Base-by-base conservation (phyloP, 2,113 vertebrate species). In the Pomatostomus ruficeps region DNA sequence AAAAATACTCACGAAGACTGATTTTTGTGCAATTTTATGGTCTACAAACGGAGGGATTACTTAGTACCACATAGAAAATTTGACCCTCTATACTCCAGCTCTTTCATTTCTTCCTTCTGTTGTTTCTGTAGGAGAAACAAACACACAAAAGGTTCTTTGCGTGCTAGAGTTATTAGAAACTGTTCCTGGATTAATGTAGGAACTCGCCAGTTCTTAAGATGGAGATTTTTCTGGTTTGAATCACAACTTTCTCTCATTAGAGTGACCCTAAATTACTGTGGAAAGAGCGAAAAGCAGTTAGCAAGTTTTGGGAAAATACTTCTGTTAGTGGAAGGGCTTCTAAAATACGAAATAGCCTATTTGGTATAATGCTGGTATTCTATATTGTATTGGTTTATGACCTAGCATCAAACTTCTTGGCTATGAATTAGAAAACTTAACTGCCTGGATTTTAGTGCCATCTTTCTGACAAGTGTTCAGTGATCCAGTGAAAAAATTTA, bases 401-500 rank as follows among this genome's bases (percentile, higher is more conserved):
- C 45, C 31, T 63, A 59, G 48, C 48, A 68, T 94, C 82, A 88
- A 65, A 74, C 35, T 67, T 81, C 13, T 6, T 59, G 61, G 35
- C 67, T 74, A 48, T 96, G 85, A 85, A 93, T 96, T 80, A 88
- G 59, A 71, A 88, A 94, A 91, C 16, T 83, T 90, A 94, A 94
- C 65, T 90, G 92, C 67, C 79, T 67, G 36, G 63, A 77, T 91
- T 96, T 95, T 94, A 96, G 51, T 91, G 78, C 5, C 5, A 40
- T 94, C 75, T 85, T 90, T 85, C 91, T 71, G 75, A 72, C 75
- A 86, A 55, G 48, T 0, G 6, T 63, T 94, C 91, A 84, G 65
- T 93, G 95, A 94, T 91, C 89, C 96, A 91, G 62, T 88, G 85
- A 93, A 96, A 96, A 95, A 82, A 89, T 21, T 66, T 71, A 86